These are phyloP conservation scores for Pyrrhia umbra DNA, from an alignment of 2,888 invertebrate species.

Conservation along the genomic window DNA sequence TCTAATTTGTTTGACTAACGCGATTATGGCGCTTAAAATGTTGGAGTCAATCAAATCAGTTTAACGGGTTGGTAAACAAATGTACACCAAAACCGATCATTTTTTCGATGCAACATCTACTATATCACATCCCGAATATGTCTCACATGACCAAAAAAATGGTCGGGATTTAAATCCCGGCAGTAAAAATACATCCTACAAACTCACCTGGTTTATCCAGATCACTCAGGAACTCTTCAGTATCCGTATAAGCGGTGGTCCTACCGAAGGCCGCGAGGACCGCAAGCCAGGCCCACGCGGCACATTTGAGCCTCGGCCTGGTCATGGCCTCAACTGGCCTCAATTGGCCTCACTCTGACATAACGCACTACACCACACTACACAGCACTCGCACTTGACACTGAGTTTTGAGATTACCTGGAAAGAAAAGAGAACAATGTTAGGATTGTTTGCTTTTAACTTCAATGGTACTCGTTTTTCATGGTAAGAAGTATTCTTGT, in stretches of 20 bases:
- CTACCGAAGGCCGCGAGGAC: slow-evolving; percentile 84
- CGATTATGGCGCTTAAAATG: too few species aligned
- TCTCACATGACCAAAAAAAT: too few species aligned
- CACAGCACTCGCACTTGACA: slow-evolving; percentile 66
- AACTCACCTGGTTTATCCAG: slow-evolving; percentile 91
- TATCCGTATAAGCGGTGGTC: slow-evolving; percentile 88
- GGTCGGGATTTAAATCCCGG: too few species aligned
- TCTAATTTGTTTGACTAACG: too few species aligned
- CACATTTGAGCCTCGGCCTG: slow-evolving; percentile 68
- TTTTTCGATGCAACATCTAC: too few species aligned
- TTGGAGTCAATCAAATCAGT: too few species aligned
- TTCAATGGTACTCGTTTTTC: too few species aligned
- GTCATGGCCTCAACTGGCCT: slow-evolving; percentile 46
- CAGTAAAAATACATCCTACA: neutral
- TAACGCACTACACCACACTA: slow-evolving; percentile 71
- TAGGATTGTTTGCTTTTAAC: neutral
- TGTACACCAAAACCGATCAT: too few species aligned
- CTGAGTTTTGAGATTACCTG: slow-evolving; percentile 66
- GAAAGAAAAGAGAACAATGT: slow-evolving; percentile 3
- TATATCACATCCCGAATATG: too few species aligned
- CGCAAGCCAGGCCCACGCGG: slow-evolving; percentile 86
- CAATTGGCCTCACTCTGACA: slow-evolving; percentile 70
- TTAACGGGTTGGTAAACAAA: too few species aligned
- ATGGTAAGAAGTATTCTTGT: too few species aligned
- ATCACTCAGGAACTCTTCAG: slow-evolving; percentile 90